Evolutionary conservation across 2,888 invertebrate species (phyloP), one percentile per base, ranked within the genome.

Genomic region (Podabrus alpinus): DNA sequence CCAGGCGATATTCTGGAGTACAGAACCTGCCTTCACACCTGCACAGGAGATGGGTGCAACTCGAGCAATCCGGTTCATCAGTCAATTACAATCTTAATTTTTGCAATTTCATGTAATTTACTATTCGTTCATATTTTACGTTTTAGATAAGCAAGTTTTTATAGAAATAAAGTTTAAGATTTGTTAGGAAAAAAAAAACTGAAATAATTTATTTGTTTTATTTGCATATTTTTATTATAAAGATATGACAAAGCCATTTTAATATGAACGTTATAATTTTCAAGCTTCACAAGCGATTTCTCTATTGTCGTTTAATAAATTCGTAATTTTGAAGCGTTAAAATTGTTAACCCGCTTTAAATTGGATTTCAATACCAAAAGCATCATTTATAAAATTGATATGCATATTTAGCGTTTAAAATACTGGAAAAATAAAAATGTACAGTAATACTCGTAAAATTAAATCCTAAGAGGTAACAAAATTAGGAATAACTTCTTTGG

Each of bases 21-120:
- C 86, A 90, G 97, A 79, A 95, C 96, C 3, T 97, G 97, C 86
- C 92, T 97, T 71, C 96, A 92, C 85, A 97, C 97, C 0, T 97
- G 97, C 83, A 88, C 89, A 73, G 90, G 92, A 0, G 94, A 97
- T 84, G 96, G 95, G 1, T 97, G 97, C 85, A 97, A 97, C 88
- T 85, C 89, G n/a, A 60, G 74, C 21, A 70, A 15, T 15, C 16
- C 9, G 10, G 11, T 45, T 45, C 45, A 45, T 45, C 45, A 45
- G n/a, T 45, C 45, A 45, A 45, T 45, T 45, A 45, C n/a, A 9
- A 45, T 19, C 3, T 3, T 21, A 64, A n/a, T 9, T 9, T 64
- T 64, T n/a, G 11, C 19, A 17, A 17, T 64, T 7, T n/a, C n/a
- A 7, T 45, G 45, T 45, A 45, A n/a, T 45, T 45, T 45, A n/a